Evolutionary conservation across 1,140 invertebrate genomes (phyloP).

Genomic region (Caligus rogercresseyi): DNA sequence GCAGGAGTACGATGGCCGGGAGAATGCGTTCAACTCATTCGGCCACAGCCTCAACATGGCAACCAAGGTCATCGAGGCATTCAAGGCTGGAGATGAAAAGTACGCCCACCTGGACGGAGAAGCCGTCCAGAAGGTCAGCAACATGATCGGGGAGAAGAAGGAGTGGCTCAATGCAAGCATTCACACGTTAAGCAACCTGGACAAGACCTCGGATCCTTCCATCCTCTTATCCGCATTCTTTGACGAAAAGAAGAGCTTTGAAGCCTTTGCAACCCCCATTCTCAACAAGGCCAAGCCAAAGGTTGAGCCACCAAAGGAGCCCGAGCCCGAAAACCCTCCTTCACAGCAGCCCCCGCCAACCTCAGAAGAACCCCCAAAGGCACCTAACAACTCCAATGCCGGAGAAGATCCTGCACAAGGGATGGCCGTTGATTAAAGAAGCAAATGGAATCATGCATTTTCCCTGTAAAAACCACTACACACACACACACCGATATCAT

Average conservation of each 20-base stretch:
- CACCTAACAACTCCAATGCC: neutral
- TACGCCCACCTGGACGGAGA: constrained; percentile 60
- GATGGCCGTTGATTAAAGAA: neutral
- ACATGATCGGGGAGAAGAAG: constrained; percentile 34
- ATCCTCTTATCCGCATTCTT: constrained; percentile 52
- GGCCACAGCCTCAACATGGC: constrained; percentile 14
- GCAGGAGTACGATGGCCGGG: constrained; percentile 7
- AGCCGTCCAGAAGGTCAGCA: constrained; percentile 51
- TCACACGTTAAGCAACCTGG: constrained; percentile 38
- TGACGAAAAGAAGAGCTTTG: constrained; percentile 38
- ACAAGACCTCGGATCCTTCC: constrained; percentile 40
- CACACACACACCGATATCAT: too few relatives aligned
- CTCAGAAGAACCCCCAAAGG: neutral
- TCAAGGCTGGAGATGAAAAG: constrained; percentile 46
- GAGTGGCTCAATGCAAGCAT: constrained; percentile 55
- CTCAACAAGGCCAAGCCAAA: constrained; percentile 71
- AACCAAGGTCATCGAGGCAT: constrained; percentile 17
- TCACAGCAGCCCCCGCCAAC: neutral
- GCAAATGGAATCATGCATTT: too few relatives aligned
- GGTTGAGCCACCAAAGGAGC: constrained; percentile 30
- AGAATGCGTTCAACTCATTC: constrained; percentile 6
- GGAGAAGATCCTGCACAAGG: neutral
- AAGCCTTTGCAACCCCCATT: constrained; percentile 47
- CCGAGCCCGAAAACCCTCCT: neutral
- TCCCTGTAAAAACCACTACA: too few relatives aligned